Percentiles rank a stretch among this genome's conserved stretches.
Evolutionary conservation across 2,797 vertebrate species (phyloP).

Genomic region (Syndactyla subalaris): DNA sequence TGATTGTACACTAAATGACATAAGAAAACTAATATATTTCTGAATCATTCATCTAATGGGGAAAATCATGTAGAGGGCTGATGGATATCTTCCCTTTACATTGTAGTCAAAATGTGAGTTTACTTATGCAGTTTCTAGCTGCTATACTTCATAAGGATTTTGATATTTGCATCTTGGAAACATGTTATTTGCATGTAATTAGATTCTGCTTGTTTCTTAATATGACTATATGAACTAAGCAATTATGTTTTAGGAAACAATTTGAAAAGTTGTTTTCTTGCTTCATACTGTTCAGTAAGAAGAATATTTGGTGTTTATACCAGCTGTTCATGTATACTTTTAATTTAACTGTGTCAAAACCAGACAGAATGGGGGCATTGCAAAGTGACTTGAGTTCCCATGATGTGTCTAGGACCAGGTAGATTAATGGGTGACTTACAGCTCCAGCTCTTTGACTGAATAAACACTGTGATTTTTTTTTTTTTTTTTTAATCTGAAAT

Average conservation of each 20-base stretch:
- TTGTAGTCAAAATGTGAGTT: constrained; percentile 35
- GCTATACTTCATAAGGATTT: constrained; percentile 30
- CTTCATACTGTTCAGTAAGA: constrained; percentile 48
- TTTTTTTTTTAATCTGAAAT: neutral
- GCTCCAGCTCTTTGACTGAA: neutral
- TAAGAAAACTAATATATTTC: constrained; percentile 1
- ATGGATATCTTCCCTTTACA: neutral
- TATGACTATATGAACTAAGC: constrained; percentile 56
- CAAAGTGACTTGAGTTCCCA: neutral
- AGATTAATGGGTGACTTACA: neutral
- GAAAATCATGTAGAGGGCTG: neutral
- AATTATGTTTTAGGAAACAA: constrained; percentile 53
- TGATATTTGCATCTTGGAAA: constrained; percentile 48
- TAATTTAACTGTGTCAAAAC: constrained; percentile 4
- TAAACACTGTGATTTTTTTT: neutral
- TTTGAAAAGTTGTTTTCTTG: constrained; percentile 41
- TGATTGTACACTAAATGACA: neutral
- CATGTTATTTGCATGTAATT: constrained; percentile 49
- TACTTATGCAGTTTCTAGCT: neutral
- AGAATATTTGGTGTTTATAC: constrained; percentile 1
- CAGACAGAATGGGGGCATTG: neutral
- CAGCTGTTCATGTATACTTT: constrained; percentile 30
- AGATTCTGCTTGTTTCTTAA: constrained; percentile 60
- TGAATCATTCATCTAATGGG: neutral
- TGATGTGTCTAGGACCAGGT: neutral